These are phyloP conservation scores for Apamea sordens DNA, from an alignment of 2,888 invertebrate species.

Conservation along the genomic window DNA sequence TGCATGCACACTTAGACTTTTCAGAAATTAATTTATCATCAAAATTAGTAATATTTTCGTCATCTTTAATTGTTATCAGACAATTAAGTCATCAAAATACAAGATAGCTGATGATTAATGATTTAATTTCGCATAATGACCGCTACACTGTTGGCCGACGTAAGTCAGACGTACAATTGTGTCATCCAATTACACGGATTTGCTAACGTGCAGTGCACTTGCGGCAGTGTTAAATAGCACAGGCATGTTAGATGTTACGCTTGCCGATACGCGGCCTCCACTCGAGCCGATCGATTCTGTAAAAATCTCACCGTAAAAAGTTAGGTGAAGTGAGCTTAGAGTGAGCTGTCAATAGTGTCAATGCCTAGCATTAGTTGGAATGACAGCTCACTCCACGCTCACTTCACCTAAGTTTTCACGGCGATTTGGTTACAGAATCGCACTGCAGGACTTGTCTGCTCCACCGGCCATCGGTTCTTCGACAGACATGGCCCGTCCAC, in stretches of 20 bases:
- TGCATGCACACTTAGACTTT: background rate
- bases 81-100: constrained; percentile 22
- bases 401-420: too few relatives aligned
- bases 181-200: constrained; percentile 52
- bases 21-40: background rate
- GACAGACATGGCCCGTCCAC: too few relatives aligned
- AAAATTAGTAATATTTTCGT: background rate
- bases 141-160: constrained; percentile 13
- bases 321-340: too few relatives aligned
- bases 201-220: constrained; percentile 29
- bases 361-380: too few relatives aligned
- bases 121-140: constrained; percentile 35
- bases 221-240: constrained; percentile 30
- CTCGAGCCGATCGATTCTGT: too few relatives aligned
- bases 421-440: too few relatives aligned
- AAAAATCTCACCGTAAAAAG: too few relatives aligned
- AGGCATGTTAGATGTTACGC: background rate
- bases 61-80: background rate
- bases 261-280: too few relatives aligned
- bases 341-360: too few relatives aligned
- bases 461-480: too few relatives aligned
- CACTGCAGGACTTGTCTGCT: too few relatives aligned
- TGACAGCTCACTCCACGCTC: too few relatives aligned
- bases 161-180: constrained; percentile 45
- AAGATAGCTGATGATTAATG: constrained; percentile 9